phyloP scores from a whole-genome alignment of 2,113 vertebrate genomes.

The Planiliza haematocheilus region DNA sequence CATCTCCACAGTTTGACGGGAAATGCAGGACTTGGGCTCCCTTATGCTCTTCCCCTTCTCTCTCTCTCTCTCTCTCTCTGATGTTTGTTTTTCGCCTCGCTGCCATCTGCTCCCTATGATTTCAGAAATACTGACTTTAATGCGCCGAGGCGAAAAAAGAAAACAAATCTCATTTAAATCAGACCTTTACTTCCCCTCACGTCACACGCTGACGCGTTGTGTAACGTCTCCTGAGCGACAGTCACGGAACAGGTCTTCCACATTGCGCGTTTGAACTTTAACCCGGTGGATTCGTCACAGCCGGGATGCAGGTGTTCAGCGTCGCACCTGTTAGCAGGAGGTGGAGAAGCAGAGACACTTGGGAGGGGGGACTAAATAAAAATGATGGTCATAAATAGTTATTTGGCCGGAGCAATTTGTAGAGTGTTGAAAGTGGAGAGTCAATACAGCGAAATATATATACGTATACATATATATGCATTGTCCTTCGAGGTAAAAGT shows the following conservation, averaged over 20 bases:
- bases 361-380: no score
- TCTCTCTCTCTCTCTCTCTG: constrained; percentile 72
- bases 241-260: constrained; percentile 34
- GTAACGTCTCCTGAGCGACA: not conserved
- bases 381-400: not conserved
- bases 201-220: not conserved
- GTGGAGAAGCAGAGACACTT: constrained; percentile 7
- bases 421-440: no score
- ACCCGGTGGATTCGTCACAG: constrained; percentile 50
- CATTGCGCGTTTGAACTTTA: constrained; percentile 54
- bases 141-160: constrained; percentile 72
- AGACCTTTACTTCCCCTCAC: not conserved
- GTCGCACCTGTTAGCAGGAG: constrained; percentile 65
- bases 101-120: constrained; percentile 92
- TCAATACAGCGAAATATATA: no score
- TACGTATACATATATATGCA: no score
- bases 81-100: constrained; percentile 87
- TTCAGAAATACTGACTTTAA: constrained; percentile 78
- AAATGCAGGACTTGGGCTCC: constrained; percentile 88
- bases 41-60: constrained; percentile 67
- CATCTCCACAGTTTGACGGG: constrained; percentile 90
- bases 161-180: constrained; percentile 42
- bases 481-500: no score
- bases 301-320: constrained; percentile 62
- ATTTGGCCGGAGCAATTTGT: not conserved